Conservation (phyloP, 2,888 invertebrate species). For the Hedya salicella region DNA sequence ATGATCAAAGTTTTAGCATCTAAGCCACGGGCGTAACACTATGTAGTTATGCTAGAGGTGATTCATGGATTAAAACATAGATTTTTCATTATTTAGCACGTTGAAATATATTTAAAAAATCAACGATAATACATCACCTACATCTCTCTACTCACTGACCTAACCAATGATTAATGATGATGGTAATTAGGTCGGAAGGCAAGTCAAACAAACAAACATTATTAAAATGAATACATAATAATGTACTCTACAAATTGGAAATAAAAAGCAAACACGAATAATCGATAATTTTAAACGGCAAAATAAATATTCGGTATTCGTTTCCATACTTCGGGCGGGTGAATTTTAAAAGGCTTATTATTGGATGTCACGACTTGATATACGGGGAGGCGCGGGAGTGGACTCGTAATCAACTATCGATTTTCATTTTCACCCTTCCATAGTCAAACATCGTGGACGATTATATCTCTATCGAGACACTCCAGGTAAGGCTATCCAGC, state of each 20-base stretch:
- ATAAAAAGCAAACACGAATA: slow-evolving; percentile 47
- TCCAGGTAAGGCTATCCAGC: neutral
- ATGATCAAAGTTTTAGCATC: no score
- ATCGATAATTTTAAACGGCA: slow-evolving; percentile 63
- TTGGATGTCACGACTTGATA: slow-evolving; percentile 60
- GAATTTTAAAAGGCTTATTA: slow-evolving; percentile 75
- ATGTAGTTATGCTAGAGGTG: no score
- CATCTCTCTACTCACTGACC: neutral
- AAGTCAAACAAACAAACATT: slow-evolving; percentile 21
- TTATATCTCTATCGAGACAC: neutral
- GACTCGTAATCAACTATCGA: slow-evolving; percentile 61
- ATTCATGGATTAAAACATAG: no score
- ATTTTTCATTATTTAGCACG: no score
- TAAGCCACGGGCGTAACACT: no score
- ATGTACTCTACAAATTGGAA: slow-evolving; percentile 36
- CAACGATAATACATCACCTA: neutral
- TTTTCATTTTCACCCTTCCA: slow-evolving; percentile 48
- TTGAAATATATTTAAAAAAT: no score
- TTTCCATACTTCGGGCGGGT: slow-evolving; percentile 67
- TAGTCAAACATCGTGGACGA: slow-evolving; percentile 10
- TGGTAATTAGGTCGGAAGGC: slow-evolving; percentile 13
- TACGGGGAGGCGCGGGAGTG: slow-evolving; percentile 53
- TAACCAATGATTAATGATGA: slow-evolving; percentile 20
- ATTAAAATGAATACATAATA: slow-evolving; percentile 23
- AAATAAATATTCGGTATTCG: slow-evolving; percentile 64